Conservation (phyloP, 2,797 vertebrate species). For the Sebastes umbrosus region DNA sequence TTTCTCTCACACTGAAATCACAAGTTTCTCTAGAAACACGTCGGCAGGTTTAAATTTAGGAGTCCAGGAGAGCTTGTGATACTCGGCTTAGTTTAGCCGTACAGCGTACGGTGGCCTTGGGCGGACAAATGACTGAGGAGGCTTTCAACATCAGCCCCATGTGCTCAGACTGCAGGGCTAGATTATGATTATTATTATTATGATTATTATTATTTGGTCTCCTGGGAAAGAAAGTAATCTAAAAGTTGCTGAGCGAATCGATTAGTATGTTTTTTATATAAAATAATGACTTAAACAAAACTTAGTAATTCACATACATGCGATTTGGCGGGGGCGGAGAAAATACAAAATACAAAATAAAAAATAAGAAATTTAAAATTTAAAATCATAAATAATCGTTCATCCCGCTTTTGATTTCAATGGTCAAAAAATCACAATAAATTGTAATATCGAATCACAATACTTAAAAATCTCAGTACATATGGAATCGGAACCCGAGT, state of each 20-base stretch:
- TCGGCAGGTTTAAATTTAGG: slow-evolving; percentile 2
- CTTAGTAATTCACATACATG: no score
- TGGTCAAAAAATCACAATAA: no score
- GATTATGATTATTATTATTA: neutral
- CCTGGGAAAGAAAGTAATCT: neutral
- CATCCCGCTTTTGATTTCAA: no score
- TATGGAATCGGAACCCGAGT: no score
- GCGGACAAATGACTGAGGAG: neutral
- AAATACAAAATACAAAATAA: no score
- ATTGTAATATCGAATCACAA: no score
- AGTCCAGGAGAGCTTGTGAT: slow-evolving; percentile 28
- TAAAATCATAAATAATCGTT: no score
- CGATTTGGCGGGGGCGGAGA: no score
- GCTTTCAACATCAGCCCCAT: neutral
- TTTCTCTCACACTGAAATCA: slow-evolving; percentile 18
- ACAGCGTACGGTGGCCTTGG: neutral
- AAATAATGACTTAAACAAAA: no score
- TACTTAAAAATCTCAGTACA: no score
- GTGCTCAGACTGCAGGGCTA: slow-evolving; percentile 2
- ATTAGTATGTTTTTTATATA: no score
- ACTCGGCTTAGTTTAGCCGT: neutral
- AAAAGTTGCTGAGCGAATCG: neutral
- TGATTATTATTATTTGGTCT: neutral
- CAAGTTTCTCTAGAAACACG: neutral
- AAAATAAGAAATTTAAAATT: no score